These are phyloP conservation scores for Ramphastos sulfuratus DNA, from an alignment of 2,113 vertebrate genomes.

Conservation along the genomic window DNA sequence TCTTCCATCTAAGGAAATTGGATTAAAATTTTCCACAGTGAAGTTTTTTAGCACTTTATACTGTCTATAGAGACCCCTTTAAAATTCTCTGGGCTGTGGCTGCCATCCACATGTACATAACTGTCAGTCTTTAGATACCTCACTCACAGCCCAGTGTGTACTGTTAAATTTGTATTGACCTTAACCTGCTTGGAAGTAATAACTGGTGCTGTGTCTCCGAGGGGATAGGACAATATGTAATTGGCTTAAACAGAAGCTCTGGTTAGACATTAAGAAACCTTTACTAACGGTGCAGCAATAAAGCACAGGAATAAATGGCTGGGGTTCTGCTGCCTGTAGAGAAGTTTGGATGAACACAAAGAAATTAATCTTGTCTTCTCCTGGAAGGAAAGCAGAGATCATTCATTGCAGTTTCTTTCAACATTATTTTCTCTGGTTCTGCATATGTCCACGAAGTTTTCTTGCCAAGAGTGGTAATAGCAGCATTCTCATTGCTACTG, in stretches of 20 bases:
- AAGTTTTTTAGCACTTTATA: not conserved
- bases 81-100: not conserved
- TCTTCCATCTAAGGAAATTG: not conserved
- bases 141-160: not conserved
- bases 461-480: conserved; percentile 1
- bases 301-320: conserved; percentile 26
- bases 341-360: not conserved
- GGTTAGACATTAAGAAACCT: conserved; percentile 24
- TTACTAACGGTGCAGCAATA: conserved; percentile 21
- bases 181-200: conserved; percentile 29
- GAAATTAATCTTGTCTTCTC: conserved; percentile 1
- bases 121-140: not conserved
- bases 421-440: not conserved
- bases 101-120: not conserved
- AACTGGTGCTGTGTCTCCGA: not conserved
- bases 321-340: not conserved
- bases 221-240: not conserved
- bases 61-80: not conserved
- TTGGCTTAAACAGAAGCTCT: conserved; percentile 46
- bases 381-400: not conserved
- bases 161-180: not conserved
- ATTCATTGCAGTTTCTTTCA: not conserved
- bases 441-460: not conserved
- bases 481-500: not conserved
- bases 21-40: not conserved